Conservation (phyloP, 1,140 invertebrate genomes). For the Solenopsis invicta region DNA sequence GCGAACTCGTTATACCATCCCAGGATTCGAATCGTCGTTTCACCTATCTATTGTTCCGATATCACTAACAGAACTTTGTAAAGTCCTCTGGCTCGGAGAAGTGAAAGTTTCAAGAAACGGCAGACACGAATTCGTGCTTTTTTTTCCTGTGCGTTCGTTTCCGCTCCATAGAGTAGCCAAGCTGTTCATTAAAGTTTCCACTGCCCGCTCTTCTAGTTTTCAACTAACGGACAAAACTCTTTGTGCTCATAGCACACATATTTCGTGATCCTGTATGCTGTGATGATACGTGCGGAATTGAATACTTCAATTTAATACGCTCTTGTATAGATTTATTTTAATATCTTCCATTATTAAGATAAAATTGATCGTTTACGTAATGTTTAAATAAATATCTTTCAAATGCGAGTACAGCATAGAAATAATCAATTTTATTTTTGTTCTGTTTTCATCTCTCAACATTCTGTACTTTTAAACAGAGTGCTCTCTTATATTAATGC, state of each 20-base stretch:
- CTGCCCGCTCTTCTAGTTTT: conserved; percentile 70
- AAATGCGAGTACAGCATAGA: not conserved
- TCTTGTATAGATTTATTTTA: not conserved
- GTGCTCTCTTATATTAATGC: conserved; percentile 14
- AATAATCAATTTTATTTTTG: not conserved
- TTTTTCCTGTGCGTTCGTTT: conserved; percentile 43
- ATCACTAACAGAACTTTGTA: conserved; percentile 56
- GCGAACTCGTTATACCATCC: conserved; percentile 8
- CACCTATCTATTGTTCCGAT: conserved; percentile 30
- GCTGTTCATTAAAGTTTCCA: conserved; percentile 77
- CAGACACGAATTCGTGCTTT: conserved; percentile 63
- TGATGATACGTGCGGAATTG: not conserved
- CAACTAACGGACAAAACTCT: conserved; percentile 56
- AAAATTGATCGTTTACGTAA: not conserved
- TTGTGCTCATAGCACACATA: conserved; percentile 32
- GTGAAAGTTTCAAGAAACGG: conserved; percentile 62
- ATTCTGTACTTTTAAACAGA: not conserved
- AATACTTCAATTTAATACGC: conserved; percentile 23
- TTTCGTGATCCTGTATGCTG: conserved; percentile 30
- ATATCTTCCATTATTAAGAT: not conserved
- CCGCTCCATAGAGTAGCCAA: conserved; percentile 29
- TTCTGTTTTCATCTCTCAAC: not conserved
- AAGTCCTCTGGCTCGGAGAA: conserved; percentile 56
- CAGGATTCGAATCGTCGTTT: conserved; percentile 26
- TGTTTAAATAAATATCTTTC: not conserved